Base-by-base conservation (phyloP, 2,113 vertebrate genomes). In the Symphodus melops region DNA sequence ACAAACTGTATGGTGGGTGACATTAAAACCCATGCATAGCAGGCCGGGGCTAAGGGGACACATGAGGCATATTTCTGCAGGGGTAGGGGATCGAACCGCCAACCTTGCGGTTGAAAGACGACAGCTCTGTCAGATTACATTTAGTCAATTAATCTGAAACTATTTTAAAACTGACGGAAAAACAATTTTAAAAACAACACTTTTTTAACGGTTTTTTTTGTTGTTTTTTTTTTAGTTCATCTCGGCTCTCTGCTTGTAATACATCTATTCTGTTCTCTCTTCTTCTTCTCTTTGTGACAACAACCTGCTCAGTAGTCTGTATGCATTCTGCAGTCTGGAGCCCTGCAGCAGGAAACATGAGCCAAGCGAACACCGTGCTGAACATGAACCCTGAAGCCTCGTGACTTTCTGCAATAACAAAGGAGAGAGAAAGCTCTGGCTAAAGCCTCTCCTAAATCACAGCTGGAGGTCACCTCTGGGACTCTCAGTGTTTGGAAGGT, bases 361-460 rank as follows among this genome's bases (percentile, higher is more conserved):
- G 37, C 25, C 48, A 48, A 57, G 14, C 23, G 53, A 33, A 70
- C 14, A 58, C 57, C 44, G 20, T 0, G 21, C 42, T 11, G 23
- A 68, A 42, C 59, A 69, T 28, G 33, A 64, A 44, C 36, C 25
- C 16, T 5, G 17, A 57, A 57, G 53, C 19, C 57, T 12, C 21
- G 70, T 52, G 66, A 9, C 36, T 58, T 44, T 69, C 58, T 80
- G 63, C 58, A 53, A 62, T 68, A 44, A 25, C 65, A 39, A n/a
- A 25, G 39, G 28, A 33, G 28, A 33, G 37, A 25, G 39, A 75
- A 37, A 58, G 28, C 60, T 57, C 37, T 75, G 71, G 74, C 71
- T 69, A 69, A 81, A 54, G 53, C 36, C 71, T 59, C 19, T 37
- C 36, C 36, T 10, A 64, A 5, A 16, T 57, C 64, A 42, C 65